Percentiles rank a stretch among this genome's conserved stretches.
Conservation (phyloP, 1,140 invertebrate genomes). For the Drosophila nebulosa region DNA sequence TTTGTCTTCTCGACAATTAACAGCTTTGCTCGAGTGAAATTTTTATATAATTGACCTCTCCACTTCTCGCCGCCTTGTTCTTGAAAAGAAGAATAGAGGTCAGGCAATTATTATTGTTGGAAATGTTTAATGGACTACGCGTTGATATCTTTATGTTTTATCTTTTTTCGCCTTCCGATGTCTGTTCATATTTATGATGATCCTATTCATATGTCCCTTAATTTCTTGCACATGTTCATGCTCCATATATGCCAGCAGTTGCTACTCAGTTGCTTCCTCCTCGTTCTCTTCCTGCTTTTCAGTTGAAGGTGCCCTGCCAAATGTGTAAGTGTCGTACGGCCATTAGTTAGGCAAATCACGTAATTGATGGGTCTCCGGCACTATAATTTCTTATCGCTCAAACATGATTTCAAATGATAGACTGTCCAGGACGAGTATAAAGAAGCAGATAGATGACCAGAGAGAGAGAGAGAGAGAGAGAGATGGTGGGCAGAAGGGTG, state of each 20-base stretch:
- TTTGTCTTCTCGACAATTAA: too few species aligned
- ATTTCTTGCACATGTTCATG: neutral
- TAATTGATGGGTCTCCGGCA: constrained; percentile 61
- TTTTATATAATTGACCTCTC: too few species aligned
- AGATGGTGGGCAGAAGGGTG: neutral
- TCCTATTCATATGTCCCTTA: neutral
- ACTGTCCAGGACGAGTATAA: constrained; percentile 34
- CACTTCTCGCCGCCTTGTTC: too few species aligned
- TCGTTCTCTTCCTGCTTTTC: neutral
- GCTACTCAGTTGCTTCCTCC: neutral
- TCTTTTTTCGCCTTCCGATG: neutral
- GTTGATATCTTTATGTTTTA: neutral
- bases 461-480: neutral
- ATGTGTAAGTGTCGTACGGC: constrained; percentile 4
- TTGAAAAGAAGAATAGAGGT: too few species aligned
- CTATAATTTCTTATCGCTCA: constrained; percentile 74
- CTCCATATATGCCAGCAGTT: neutral
- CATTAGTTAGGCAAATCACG: constrained; percentile 69
- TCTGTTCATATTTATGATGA: neutral
- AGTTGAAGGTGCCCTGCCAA: neutral
- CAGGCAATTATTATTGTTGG: too few species aligned
- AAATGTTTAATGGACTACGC: too few species aligned
- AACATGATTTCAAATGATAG: constrained; percentile 78
- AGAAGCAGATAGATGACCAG: constrained; percentile 21
- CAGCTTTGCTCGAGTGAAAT: too few species aligned